Evolutionary conservation across 2,797 vertebrate species (phyloP).

Genomic region (Kryptolebias ocellatus): DNA sequence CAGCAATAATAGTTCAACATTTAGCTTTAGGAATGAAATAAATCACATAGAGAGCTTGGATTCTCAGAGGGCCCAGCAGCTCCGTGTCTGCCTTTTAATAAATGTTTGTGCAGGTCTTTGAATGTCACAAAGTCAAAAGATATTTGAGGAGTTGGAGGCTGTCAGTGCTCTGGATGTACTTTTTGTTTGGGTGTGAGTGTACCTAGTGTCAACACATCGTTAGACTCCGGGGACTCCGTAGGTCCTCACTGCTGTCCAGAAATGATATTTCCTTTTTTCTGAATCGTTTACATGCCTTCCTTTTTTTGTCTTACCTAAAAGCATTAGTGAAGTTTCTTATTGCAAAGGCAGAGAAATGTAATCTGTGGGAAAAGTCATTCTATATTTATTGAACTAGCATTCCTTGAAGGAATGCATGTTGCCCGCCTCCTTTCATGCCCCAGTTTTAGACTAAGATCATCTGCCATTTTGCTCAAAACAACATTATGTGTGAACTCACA

Average conservation of each 20-base stretch:
- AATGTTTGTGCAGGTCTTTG: conserved; percentile 42
- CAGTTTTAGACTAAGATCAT: too few relatives aligned
- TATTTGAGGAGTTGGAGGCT: conserved; percentile 29
- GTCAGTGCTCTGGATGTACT: conserved; percentile 2
- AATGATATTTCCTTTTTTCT: conserved; percentile 29
- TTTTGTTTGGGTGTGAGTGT: conserved; percentile 19
- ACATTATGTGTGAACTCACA: too few relatives aligned
- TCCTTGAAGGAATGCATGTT: too few relatives aligned
- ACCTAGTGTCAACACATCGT: conserved; percentile 38
- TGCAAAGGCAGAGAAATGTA: too few relatives aligned
- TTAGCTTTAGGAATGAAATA: conserved; percentile 20
- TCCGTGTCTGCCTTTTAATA: conserved; percentile 23
- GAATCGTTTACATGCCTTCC: neutral
- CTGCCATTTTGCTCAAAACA: too few relatives aligned
- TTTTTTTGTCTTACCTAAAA: too few relatives aligned
- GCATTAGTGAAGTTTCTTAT: too few relatives aligned
- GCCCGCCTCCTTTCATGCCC: too few relatives aligned
- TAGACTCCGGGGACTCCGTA: conserved; percentile 37
- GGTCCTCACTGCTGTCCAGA: conserved; percentile 43
- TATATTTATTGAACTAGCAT: too few relatives aligned
- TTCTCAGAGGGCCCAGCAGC: conserved; percentile 61
- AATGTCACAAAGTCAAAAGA: conserved; percentile 37
- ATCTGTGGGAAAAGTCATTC: too few relatives aligned
- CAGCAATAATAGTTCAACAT: neutral
- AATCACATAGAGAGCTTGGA: conserved; percentile 62